These are phyloP conservation scores for Esperia sulphurella DNA, from an alignment of 2,888 invertebrate genomes.

Conservation along the genomic window DNA sequence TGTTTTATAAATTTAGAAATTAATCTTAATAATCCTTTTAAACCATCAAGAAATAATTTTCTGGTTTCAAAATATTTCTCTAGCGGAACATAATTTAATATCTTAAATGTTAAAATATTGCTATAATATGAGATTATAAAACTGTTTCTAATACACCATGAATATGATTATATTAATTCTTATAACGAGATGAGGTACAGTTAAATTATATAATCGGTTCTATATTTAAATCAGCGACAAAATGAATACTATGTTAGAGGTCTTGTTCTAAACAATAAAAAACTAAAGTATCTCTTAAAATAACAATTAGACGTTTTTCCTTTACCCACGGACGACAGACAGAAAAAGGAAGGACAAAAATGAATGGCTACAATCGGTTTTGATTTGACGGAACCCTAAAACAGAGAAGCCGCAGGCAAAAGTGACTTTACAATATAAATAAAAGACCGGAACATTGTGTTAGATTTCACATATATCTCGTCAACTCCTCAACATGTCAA, in stretches of 20 bases:
- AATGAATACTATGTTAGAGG: too few relatives aligned
- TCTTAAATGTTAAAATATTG: conserved; percentile 18
- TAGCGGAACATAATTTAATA: conserved; percentile 20
- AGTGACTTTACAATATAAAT: background rate
- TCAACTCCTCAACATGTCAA: background rate
- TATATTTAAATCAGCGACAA: background rate
- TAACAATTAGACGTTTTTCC: too few relatives aligned
- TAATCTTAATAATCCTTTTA: conserved; percentile 54
- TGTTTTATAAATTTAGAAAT: conserved; percentile 43
- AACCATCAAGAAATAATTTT: conserved; percentile 36
- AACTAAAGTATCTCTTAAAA: too few relatives aligned
- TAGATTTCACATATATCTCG: background rate
- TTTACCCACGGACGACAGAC: too few relatives aligned
- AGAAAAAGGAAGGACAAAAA: too few relatives aligned
- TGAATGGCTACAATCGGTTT: too few relatives aligned
- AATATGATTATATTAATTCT: conserved; percentile 2
- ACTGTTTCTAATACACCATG: conserved; percentile 1
- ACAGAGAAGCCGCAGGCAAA: too few relatives aligned
- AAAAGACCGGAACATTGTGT: background rate
- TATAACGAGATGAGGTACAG: conserved; percentile 1
- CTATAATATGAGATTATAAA: conserved; percentile 16
- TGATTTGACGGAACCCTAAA: background rate
- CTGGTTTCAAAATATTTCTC: conserved; percentile 36
- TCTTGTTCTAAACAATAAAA: too few relatives aligned
- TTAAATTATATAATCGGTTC: background rate